phyloP scores from a whole-genome alignment of 2,797 vertebrate genomes.

The Eospalax fontanierii region DNA sequence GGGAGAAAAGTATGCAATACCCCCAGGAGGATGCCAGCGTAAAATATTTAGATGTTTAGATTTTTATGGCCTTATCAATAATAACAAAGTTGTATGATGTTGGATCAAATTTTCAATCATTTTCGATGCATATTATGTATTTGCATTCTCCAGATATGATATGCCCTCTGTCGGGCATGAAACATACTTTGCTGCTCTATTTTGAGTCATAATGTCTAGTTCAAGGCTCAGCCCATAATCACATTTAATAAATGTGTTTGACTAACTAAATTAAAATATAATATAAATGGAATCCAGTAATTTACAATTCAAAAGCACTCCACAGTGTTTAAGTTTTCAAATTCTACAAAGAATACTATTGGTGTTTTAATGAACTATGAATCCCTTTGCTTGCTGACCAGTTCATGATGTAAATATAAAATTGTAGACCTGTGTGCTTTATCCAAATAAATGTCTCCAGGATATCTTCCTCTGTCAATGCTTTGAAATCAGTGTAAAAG shows the following conservation, averaged over 20 bases:
- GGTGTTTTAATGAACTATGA: constrained; percentile 89
- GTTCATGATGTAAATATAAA: constrained; percentile 88
- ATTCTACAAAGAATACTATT: constrained; percentile 82
- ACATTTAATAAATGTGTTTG: constrained; percentile 78
- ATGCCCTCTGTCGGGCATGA: background rate
- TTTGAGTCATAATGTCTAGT: constrained; percentile 45
- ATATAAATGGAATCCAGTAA: constrained; percentile 75
- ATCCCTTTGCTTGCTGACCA: constrained; percentile 86
- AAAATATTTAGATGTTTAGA: background rate
- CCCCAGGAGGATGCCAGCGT: background rate
- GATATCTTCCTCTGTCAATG: constrained; percentile 88
- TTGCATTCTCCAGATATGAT: background rate
- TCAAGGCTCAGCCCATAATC: constrained; percentile 68
- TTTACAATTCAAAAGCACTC: constrained; percentile 82
- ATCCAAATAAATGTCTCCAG: constrained; percentile 89
- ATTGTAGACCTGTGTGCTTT: constrained; percentile 84
- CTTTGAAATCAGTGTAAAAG: constrained; percentile 88
- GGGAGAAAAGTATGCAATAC: background rate
- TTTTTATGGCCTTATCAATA: constrained; percentile 12
- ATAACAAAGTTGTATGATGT: constrained; percentile 29
- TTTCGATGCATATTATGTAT: background rate
- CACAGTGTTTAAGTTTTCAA: constrained; percentile 85
- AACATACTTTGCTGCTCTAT: background rate
- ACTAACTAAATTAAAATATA: constrained; percentile 81
- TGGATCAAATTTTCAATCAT: constrained; percentile 7